Base-by-base conservation (phyloP, 2,797 vertebrate species). In the Hydrophis major region DNA sequence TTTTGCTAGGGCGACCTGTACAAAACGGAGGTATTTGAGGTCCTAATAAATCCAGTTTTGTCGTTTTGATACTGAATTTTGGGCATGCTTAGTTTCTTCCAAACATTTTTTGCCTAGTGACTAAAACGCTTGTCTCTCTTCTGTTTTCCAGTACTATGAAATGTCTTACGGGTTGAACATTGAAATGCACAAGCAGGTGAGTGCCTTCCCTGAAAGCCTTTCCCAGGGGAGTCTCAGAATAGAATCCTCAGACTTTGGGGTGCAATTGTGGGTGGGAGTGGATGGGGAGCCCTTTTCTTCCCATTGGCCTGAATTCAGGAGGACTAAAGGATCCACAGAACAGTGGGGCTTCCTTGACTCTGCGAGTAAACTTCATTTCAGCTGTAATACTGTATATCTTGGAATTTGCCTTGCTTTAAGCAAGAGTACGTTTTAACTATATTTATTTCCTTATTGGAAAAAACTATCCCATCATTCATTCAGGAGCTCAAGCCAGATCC, bases 171-270 rank as follows among this genome's bases (percentile, higher is more conserved):
- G 99, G 90, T 98, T 99, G 97, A 99, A 99, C 97, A 99, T 99
- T 95, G 99, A 99, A 97, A 99, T 99, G 99, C 99, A 99, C 98
- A 99, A 99, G 97, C 99, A 99, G 99, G 99, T 99, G 98, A 98
- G 98, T 98, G 94, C 66, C 93, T 91, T 16, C 56, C 28, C 37
- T 55, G 22, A 10, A 1, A 91, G 37, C 25, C 61, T 90, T 87
- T 92, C 88, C 92, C 32, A 59, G 13, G 56, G 27, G 56, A 5
- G 10, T 89, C 87, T 22, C 8, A 25, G 74, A 78, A 11, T 20
- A n/a, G 74, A 11, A 10, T 18, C n/a, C 32, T 20, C 10, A 78
- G 74, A 11, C 37, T 22, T 69, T 47, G 74, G 74, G 37, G 37
- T 22, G 74, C 37, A 78, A 0, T 78, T 78, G 74, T 22, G 74